These are phyloP conservation scores for Mus musculus DNA, from an alignment of 2,113 vertebrate species.

Conservation along the genomic window GRCm39 chr1:100955001-100955500, in stretches of 20 bases:
- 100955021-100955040: neutral
- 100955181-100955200: neutral
- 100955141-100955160: neutral
- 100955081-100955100: neutral
- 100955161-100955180: neutral
- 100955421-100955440: neutral
- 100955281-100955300: neutral
- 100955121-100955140: neutral
- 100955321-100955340: neutral
- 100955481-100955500: neutral
- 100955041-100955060: neutral
- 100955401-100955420: neutral
- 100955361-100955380: neutral
- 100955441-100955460: no score
- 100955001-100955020: neutral
- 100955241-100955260: neutral
- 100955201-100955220: rapidly evolving
- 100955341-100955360: neutral
- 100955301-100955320: no score
- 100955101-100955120: neutral
- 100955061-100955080: neutral
- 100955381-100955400: rapidly evolving
- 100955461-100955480: neutral
- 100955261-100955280: neutral
- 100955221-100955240: neutral